Percentiles rank a stretch among this genome's conserved stretches.
phyloP scores from a whole-genome alignment of 2,797 vertebrate genomes.

The Staurois parvus region DNA sequence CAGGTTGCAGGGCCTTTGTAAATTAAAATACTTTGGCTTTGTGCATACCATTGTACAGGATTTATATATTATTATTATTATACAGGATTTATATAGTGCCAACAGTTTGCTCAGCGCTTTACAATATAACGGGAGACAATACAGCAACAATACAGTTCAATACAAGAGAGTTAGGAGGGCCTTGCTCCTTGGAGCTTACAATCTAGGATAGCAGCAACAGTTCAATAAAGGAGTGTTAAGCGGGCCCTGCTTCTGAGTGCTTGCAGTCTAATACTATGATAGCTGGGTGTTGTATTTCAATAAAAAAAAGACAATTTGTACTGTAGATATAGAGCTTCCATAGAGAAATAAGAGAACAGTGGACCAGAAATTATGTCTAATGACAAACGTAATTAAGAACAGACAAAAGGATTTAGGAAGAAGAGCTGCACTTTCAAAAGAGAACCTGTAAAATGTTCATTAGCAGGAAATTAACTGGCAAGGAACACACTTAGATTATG shows the following conservation, averaged over 20 bases:
- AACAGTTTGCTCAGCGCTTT: too few species aligned
- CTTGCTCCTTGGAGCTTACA: too few species aligned
- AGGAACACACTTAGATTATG: conserved; percentile 73
- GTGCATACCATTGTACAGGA: neutral
- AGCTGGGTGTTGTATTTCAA: neutral
- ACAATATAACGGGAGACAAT: too few species aligned
- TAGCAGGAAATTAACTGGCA: conserved; percentile 75
- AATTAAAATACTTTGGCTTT: neutral
- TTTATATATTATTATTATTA: too few species aligned
- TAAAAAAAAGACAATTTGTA: neutral
- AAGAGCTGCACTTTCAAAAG: conserved; percentile 39
- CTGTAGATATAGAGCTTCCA: neutral
- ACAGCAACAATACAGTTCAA: too few species aligned
- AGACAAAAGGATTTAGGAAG: conserved; percentile 50
- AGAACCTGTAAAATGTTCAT: conserved; percentile 59
- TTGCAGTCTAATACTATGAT: too few species aligned
- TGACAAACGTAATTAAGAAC: conserved; percentile 53
- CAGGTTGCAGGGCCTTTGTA: too few species aligned
- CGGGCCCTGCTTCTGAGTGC: too few species aligned
- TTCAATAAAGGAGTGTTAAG: too few species aligned
- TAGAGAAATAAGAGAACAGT: conserved; percentile 10
- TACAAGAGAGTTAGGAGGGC: too few species aligned
- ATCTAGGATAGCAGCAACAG: too few species aligned
- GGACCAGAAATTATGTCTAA: conserved; percentile 28
- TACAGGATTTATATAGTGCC: too few species aligned